These are phyloP conservation scores for Ibidorhyncha struthersii DNA, from an alignment of 2,113 vertebrate genomes.

Conservation along the genomic window DNA sequence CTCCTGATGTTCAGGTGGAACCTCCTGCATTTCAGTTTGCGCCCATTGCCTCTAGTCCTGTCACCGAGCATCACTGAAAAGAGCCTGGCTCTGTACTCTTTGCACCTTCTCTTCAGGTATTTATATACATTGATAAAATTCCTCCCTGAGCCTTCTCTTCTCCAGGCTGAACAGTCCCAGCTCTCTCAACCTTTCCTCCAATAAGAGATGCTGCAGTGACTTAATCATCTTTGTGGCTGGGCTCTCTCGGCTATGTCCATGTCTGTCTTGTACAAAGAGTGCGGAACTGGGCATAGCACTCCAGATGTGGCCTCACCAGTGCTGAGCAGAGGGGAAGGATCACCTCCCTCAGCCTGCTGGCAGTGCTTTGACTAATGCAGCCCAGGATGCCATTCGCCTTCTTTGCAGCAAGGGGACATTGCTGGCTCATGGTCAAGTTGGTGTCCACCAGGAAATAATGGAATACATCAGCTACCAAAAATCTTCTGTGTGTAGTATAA, in stretches of 20 bases:
- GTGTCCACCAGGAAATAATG: neutral
- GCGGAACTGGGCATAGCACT: neutral
- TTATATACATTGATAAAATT: neutral
- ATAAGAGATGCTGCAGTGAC: neutral
- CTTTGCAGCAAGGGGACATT: neutral
- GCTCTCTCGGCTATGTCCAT: neutral
- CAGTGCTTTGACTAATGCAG: neutral
- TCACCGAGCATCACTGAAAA: rapidly evolving
- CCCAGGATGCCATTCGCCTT: neutral
- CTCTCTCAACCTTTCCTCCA: neutral
- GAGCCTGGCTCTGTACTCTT: neutral
- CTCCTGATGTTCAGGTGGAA: neutral
- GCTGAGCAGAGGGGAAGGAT: neutral
- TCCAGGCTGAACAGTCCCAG: neutral
- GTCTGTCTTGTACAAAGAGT: neutral
- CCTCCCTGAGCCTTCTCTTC: neutral
- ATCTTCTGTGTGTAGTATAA: neutral
- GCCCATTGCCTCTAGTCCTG: neutral
- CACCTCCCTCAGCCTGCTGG: neutral
- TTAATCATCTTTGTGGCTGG: neutral
- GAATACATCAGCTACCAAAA: neutral
- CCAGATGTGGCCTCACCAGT: neutral
- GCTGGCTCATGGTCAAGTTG: neutral
- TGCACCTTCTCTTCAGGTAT: neutral
- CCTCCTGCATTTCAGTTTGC: neutral